These are phyloP conservation scores for Blastomussa wellsi DNA, from an alignment of 92 coral and sea anemone species.

Conservation along the genomic window DNA sequence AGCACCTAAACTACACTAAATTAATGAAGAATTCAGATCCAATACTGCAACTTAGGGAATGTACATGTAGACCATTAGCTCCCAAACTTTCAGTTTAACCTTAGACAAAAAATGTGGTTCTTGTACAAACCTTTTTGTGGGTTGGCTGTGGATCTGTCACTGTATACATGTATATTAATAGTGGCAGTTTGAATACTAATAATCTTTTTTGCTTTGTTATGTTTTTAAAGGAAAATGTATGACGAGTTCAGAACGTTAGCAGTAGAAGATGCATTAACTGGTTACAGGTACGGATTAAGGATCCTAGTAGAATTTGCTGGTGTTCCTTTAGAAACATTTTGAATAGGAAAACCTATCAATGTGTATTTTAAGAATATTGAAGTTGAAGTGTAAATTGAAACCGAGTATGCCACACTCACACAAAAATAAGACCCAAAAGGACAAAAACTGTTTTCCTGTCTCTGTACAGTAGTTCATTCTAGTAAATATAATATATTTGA, in stretches of 20 bases:
- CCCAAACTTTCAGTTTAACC: background rate
- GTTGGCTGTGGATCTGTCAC: background rate
- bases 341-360: too few species aligned
- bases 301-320: too few species aligned
- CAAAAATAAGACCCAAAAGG: too few species aligned
- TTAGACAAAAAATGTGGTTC: background rate
- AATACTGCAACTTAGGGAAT: background rate
- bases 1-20: background rate
- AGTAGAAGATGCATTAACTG: constrained; percentile 87
- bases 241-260: constrained; percentile 88
- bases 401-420: too few species aligned
- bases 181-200: too few species aligned
- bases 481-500: too few species aligned
- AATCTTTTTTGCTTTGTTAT: background rate
- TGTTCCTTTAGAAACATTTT: too few species aligned
- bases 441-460: too few species aligned
- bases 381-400: too few species aligned
- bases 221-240: constrained; percentile 86
- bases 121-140: background rate
- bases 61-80: background rate
- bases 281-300: constrained; percentile 94
- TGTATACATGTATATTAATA: background rate
- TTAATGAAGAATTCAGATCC: background rate
- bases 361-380: too few species aligned
- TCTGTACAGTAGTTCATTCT: too few species aligned